Evolutionary conservation across 2,113 vertebrate species (phyloP), one percentile per base, ranked within the genome.

Genomic region (Serilophus lunatus): DNA sequence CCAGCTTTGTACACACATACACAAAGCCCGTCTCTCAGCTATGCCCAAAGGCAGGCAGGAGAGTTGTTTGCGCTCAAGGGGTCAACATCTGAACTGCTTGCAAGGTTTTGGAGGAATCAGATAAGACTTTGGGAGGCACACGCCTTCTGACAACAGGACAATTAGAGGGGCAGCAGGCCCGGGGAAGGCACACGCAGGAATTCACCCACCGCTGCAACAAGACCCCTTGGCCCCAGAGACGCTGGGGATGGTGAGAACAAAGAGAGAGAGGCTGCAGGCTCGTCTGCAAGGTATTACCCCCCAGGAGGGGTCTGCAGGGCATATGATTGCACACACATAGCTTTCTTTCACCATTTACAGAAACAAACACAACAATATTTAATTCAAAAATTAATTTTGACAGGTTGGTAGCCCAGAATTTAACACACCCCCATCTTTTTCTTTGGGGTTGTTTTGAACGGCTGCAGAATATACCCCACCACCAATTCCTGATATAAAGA

Each of bases 81-180:
- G 98, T 98, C 98, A 98, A 96, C 95, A 96, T 97, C 97, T 97
- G 97, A 98, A 91, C 96, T 86, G 86, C 96, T 86, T 61, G 57
- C 86, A 57, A 85, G 94, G 94, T 96, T 97, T 84, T 29, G 96
- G 96, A 98, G 94, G 93, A 90, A 97, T 96, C 94, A 96, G 97
- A 96, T 98, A 97, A 97, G 96, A 82, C 95, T 95, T 84, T 68
- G 53, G 64, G 93, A 98, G 98, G 98, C 98, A 97, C 98, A 98
- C 94, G 95, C 97, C 98, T 97, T 96, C 92, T 97, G 88, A 98
- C 97, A 98, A 98, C 98, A 95, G 95, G 63, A 97, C 98, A 98
- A 98, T 99, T 98, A 98, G 98, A 92, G 95, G 97, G 96, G 98
- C 96, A 98, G 97, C 96, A 75, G 89, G 94, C 96, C 96, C 76